Conservation (phyloP, 2,113 vertebrate genomes). For the Cebus imitator region DNA sequence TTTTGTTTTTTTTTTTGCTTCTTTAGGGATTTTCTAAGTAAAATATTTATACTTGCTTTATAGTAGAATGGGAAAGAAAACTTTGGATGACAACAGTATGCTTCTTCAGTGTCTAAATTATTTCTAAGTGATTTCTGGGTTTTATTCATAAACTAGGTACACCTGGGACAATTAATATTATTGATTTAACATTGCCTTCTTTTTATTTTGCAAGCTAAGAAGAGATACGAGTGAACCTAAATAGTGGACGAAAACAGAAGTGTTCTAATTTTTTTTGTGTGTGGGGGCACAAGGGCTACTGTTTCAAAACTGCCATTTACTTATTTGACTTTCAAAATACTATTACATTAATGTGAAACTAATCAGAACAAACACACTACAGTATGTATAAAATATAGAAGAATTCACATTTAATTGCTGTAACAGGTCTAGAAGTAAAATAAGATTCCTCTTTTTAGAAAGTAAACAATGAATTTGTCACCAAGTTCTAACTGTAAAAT, state of each 20-base stretch:
- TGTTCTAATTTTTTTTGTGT: slow-evolving; percentile 76
- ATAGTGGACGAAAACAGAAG: slow-evolving; percentile 82
- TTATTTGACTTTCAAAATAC: slow-evolving; percentile 78
- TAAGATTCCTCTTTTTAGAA: slow-evolving; percentile 76
- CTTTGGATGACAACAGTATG: slow-evolving; percentile 76
- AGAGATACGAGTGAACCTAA: slow-evolving; percentile 86
- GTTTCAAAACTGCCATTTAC: slow-evolving; percentile 74
- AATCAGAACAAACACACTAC: slow-evolving; percentile 71
- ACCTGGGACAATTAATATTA: slow-evolving; percentile 82
- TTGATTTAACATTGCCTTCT: slow-evolving; percentile 85
- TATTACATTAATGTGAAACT: slow-evolving; percentile 75
- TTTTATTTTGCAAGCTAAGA: slow-evolving; percentile 86
- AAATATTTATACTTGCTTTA: slow-evolving; percentile 78
- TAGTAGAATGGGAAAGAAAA: slow-evolving; percentile 77
- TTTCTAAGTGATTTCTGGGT: slow-evolving; percentile 84
- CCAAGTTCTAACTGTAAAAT: slow-evolving; percentile 79
- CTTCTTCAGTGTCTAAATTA: slow-evolving; percentile 80
- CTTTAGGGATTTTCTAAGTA: slow-evolving; percentile 80
- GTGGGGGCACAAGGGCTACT: slow-evolving; percentile 75
- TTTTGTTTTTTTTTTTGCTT: slow-evolving; percentile 56
- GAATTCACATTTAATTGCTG: slow-evolving; percentile 42
- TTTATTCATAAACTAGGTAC: slow-evolving; percentile 86
- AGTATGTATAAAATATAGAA: slow-evolving; percentile 64
- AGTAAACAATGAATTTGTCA: slow-evolving; percentile 44
- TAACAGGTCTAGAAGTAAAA: slow-evolving; percentile 70